Conservation (phyloP, 2,797 vertebrate species). For the Acomys russatus region DNA sequence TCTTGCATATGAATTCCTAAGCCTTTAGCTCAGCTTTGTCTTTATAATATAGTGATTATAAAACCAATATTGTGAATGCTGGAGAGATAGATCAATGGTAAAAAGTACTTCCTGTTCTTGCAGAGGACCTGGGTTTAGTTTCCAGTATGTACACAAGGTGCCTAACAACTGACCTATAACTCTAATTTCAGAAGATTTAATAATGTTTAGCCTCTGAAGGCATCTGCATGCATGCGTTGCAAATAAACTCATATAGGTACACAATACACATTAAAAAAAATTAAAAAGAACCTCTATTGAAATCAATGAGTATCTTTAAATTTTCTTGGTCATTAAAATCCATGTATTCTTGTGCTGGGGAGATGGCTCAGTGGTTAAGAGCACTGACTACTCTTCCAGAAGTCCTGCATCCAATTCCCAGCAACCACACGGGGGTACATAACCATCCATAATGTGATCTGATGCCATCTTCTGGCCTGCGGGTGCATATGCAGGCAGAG, state of each 20-base stretch:
- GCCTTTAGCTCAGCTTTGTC: not conserved
- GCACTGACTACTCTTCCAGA: too few species aligned
- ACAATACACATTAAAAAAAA: not conserved
- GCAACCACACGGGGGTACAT: too few species aligned
- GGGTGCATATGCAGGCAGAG: too few species aligned
- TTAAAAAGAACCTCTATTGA: too few species aligned
- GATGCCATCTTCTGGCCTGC: too few species aligned
- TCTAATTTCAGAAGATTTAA: not conserved
- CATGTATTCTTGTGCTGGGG: not conserved
- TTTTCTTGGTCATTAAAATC: not conserved
- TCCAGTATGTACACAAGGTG: not conserved
- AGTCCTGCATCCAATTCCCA: too few species aligned
- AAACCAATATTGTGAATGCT: not conserved
- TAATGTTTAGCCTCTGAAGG: not conserved
- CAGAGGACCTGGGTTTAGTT: not conserved
- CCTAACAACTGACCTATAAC: not conserved
- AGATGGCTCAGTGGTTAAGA: too few species aligned
- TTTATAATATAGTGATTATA: slow-evolving; percentile 26
- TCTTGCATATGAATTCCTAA: not conserved
- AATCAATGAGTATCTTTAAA: not conserved
- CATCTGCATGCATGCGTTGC: not conserved
- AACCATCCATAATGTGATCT: too few species aligned
- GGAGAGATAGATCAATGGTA: not conserved
- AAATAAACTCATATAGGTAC: not conserved
- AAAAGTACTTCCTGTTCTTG: not conserved